These are phyloP conservation scores for Caenorhabditis sp. DNA, from an alignment of 2,888 invertebrate species.

Conservation along the genomic window DNA sequence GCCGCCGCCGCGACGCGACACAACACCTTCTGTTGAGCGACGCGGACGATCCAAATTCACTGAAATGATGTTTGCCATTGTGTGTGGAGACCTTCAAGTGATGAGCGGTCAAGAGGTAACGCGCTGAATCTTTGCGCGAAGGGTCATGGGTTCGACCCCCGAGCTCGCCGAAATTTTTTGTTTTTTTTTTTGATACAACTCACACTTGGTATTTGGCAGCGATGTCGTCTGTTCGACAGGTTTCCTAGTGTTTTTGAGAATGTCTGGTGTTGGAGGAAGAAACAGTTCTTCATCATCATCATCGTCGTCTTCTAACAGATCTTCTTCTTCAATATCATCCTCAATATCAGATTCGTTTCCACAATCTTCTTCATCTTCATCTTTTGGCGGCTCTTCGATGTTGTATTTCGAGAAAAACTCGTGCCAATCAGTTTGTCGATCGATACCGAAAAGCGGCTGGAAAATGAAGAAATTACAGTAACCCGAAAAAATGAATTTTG, in stretches of 20 bases:
- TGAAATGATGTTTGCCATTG: not conserved
- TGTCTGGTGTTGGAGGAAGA: conserved; percentile 60
- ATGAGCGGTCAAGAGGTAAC: no score
- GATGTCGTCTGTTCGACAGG: conserved; percentile 37
- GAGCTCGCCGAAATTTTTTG: not conserved
- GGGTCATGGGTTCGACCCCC: no score
- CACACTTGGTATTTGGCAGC: conserved; percentile 34
- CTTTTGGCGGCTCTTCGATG: conserved; percentile 58
- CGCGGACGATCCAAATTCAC: not conserved
- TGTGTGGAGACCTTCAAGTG: no score
- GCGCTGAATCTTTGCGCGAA: no score
- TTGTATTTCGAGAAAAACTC: conserved; percentile 64
- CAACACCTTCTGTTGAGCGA: not conserved
- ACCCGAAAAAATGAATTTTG: no score
- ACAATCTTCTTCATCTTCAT: conserved; percentile 38
- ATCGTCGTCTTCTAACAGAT: conserved; percentile 49
- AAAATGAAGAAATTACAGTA: conserved; percentile 18
- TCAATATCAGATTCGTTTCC: conserved; percentile 50
- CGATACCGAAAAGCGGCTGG: conserved; percentile 61
- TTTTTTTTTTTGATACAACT: conserved; percentile 1
- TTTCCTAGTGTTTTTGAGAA: conserved; percentile 52
- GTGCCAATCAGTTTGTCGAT: conserved; percentile 58
- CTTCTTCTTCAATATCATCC: conserved; percentile 44
- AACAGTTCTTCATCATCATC: conserved; percentile 52
- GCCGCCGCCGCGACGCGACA: not conserved